Percentiles rank a stretch among this genome's conserved stretches.
These are phyloP conservation scores for Phyto melanocephala DNA, from an alignment of 2,888 invertebrate species.

Conservation along the genomic window DNA sequence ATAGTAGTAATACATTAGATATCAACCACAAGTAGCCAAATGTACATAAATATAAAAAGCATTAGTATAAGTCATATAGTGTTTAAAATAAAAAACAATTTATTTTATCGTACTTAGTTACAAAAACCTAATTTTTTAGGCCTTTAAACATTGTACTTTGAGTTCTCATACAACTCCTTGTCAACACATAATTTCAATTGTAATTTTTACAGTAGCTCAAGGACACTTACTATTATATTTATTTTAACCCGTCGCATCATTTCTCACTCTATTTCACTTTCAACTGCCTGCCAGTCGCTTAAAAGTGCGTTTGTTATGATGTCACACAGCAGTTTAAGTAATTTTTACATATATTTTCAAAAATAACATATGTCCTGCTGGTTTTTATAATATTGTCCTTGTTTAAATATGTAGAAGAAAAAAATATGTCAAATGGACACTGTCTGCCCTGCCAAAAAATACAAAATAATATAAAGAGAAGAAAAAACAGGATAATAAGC, in stretches of 20 bases:
- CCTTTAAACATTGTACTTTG: too few relatives aligned
- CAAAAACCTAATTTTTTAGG: too few relatives aligned
- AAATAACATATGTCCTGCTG: constrained; percentile 52
- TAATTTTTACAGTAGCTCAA: constrained; percentile 29
- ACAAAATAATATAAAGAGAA: neutral
- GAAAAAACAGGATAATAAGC: constrained; percentile 9
- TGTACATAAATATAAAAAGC: neutral
- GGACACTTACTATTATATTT: constrained; percentile 35
- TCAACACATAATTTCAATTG: too few relatives aligned
- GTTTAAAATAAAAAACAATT: too few relatives aligned
- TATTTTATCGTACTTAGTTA: too few relatives aligned
- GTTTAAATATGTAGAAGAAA: neutral
- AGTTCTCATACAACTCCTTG: too few relatives aligned
- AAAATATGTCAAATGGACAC: constrained; percentile 42
- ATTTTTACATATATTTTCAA: constrained; percentile 14
- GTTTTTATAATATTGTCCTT: constrained; percentile 36
- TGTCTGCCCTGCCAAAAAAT: constrained; percentile 48
- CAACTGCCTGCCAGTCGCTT: constrained; percentile 32
- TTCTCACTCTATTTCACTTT: neutral
- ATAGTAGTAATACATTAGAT: neutral
- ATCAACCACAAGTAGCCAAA: neutral
- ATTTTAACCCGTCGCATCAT: neutral
- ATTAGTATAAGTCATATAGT: neutral
- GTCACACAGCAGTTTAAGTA: constrained; percentile 20
- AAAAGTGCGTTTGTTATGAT: constrained; percentile 22